Percentiles rank a stretch among this genome's conserved stretches.
Evolutionary conservation across 2,888 invertebrate species (phyloP).

Genomic region (Nezara viridula): DNA sequence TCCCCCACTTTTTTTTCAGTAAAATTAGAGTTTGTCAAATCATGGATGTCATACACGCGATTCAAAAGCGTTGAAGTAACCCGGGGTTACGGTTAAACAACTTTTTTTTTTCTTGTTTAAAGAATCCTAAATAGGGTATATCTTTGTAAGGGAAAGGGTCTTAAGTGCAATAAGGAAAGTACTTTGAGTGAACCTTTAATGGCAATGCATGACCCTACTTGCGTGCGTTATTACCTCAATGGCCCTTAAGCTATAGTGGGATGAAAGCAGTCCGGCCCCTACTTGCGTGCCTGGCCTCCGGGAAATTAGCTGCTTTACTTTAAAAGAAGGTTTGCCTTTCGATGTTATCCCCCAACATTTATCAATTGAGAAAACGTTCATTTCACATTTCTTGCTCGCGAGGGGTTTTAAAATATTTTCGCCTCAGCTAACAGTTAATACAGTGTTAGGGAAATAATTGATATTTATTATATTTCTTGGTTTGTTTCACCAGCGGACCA

Average conservation of each 20-base stretch:
- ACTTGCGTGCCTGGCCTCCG: neutral
- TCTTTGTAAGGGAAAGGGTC: neutral
- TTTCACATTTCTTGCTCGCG: neutral
- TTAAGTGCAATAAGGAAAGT: conserved; percentile 25
- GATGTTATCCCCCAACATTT: neutral
- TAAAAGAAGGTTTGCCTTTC: neutral
- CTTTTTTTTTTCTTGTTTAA: neutral
- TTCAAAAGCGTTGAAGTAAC: neutral
- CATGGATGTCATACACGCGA: neutral
- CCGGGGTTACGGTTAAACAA: neutral
- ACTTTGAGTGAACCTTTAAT: conserved; percentile 24
- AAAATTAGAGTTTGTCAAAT: neutral
- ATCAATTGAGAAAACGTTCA: neutral
- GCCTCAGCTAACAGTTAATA: too few species aligned
- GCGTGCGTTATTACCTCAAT: conserved; percentile 35
- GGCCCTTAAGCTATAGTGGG: conserved; percentile 2
- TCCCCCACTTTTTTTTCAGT: too few species aligned
- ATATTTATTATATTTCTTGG: too few species aligned
- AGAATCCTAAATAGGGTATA: neutral
- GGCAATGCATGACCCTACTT: conserved; percentile 23
- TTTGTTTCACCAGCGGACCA: too few species aligned
- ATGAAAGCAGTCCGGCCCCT: neutral
- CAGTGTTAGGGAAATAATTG: too few species aligned
- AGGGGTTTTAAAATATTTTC: too few species aligned
- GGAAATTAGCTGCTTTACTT: neutral